Conservation (phyloP, 2,113 vertebrate species). For the Phoenicopterus ruber region DNA sequence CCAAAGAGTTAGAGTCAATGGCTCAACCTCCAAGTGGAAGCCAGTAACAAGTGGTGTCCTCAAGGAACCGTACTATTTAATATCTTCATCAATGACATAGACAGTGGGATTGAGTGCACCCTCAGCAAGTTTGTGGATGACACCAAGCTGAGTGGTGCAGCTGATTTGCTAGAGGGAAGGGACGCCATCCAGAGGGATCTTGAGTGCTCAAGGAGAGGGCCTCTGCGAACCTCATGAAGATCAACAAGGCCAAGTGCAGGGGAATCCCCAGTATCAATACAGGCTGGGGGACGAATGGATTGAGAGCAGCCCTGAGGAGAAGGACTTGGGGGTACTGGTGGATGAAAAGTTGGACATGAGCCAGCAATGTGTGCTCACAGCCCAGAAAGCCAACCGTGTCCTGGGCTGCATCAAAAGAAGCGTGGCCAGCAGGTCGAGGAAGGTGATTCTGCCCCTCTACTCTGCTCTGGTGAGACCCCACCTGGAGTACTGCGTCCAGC, state of each 20-base stretch:
- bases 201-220: not conserved
- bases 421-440: rapidly evolving
- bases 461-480: rapidly evolving
- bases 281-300: not conserved
- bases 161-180: not conserved
- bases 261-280: not conserved
- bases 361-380: not conserved
- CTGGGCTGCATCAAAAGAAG: not conserved
- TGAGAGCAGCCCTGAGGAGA: not conserved
- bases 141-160: not conserved
- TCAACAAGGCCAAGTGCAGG: not conserved
- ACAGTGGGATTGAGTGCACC: not conserved
- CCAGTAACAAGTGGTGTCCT: not conserved
- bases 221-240: not conserved
- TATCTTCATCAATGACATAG: not conserved
- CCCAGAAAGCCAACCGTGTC: rapidly evolving
- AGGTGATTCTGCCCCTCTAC: not conserved
- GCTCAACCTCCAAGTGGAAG: not conserved
- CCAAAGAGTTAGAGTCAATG: not conserved
- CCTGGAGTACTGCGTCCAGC: rapidly evolving
- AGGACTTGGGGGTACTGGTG: not conserved
- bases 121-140: not conserved
- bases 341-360: not conserved
- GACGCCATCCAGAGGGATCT: not conserved
- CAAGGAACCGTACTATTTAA: not conserved